phyloP scores from a whole-genome alignment of 1,140 invertebrate species.

The Pomacea maculata region DNA sequence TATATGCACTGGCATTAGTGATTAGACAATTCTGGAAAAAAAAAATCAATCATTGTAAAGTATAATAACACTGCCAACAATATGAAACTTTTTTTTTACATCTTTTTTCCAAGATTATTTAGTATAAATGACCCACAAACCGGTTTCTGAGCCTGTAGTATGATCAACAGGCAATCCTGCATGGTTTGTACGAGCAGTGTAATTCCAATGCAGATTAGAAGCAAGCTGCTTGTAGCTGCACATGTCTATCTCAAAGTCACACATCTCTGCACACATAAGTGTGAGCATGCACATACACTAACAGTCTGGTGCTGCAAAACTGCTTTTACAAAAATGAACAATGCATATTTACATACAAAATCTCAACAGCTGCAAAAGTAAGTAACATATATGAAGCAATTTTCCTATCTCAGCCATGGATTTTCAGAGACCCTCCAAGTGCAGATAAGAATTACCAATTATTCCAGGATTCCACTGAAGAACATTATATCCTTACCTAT shows the following conservation, averaged over 20 bases:
- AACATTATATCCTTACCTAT: background rate
- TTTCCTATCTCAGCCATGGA: background rate
- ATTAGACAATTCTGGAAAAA: slow-evolving; percentile 23
- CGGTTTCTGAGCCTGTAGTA: slow-evolving; percentile 39
- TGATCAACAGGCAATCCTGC: slow-evolving; percentile 9
- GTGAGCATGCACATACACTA: background rate
- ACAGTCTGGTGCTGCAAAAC: background rate
- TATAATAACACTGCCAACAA: too few relatives aligned
- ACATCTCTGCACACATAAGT: slow-evolving; percentile 31
- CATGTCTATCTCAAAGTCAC: slow-evolving; percentile 29
- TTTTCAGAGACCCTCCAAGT: too few relatives aligned
- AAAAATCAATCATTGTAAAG: slow-evolving; percentile 27
- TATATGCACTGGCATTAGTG: background rate
- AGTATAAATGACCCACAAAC: slow-evolving; percentile 17
- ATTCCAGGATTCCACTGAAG: background rate
- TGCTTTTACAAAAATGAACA: background rate
- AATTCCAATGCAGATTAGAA: slow-evolving; percentile 44
- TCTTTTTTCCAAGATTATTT: too few relatives aligned
- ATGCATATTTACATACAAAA: too few relatives aligned
- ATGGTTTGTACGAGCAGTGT: slow-evolving; percentile 23
- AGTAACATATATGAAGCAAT: background rate
- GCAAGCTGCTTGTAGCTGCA: slow-evolving; percentile 51
- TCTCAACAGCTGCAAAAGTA: background rate
- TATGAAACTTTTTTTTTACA: too few relatives aligned
- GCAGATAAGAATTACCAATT: background rate